phyloP scores from a whole-genome alignment of 2,888 invertebrate species.

The Catocala sponsa region DNA sequence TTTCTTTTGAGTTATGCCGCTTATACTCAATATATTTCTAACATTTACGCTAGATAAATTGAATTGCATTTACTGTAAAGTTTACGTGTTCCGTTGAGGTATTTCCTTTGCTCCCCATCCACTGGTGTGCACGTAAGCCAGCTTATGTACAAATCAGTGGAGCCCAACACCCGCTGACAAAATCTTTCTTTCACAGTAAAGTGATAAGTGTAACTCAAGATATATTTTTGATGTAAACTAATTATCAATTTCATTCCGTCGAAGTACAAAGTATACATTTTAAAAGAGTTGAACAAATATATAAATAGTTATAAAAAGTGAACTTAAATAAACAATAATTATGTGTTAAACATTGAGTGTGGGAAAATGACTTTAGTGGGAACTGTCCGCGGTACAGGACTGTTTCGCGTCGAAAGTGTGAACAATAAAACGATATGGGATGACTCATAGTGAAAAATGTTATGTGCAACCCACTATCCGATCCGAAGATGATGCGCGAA shows the following conservation, averaged over 20 bases:
- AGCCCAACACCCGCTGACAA: slow-evolving; percentile 44
- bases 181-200: slow-evolving; percentile 68
- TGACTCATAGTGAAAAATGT: slow-evolving; percentile 87
- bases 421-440: slow-evolving; percentile 86
- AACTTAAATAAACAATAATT: slow-evolving; percentile 57
- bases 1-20: slow-evolving; percentile 36
- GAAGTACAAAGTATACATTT: slow-evolving; percentile 80
- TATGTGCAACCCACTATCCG: slow-evolving; percentile 77
- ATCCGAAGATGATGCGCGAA: slow-evolving; percentile 87
- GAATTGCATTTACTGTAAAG: slow-evolving; percentile 41
- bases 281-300: slow-evolving; percentile 65
- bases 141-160: slow-evolving; percentile 79
- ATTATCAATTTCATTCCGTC: slow-evolving; percentile 78
- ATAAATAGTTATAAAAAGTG: slow-evolving; percentile 60
- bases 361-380: slow-evolving; percentile 74
- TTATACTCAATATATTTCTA: slow-evolving; percentile 26
- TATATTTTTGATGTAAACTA: slow-evolving; percentile 80
- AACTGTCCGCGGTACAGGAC: slow-evolving; percentile 64
- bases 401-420: slow-evolving; percentile 77
- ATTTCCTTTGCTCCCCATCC: slow-evolving; percentile 55
- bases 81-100: slow-evolving; percentile 76
- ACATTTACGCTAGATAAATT: slow-evolving; percentile 33
- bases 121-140: slow-evolving; percentile 79
- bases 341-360: slow-evolving; percentile 68
- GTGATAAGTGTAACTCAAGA: slow-evolving; percentile 75